Evolutionary conservation across 2,113 vertebrate genomes (phyloP).

Genomic region (Suncus etruscus): DNA sequence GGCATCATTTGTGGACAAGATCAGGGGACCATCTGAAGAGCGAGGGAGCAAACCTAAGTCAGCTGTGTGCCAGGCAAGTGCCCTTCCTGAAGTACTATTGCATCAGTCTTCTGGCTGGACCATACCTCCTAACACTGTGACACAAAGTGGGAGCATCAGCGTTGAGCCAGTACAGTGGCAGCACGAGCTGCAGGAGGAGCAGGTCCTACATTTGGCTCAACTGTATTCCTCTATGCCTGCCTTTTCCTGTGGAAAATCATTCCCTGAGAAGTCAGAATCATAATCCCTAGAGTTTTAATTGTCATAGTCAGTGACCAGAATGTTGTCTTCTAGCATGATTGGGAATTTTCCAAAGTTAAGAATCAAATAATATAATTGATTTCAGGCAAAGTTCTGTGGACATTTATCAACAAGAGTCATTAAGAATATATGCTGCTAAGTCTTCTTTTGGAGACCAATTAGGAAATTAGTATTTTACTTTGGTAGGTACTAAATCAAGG

Average conservation of each 20-base stretch:
- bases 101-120: background rate
- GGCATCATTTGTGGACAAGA: too few species aligned
- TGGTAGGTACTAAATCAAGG: background rate
- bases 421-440: background rate
- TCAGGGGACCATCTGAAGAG: too few species aligned
- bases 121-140: background rate
- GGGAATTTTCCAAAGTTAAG: constrained; percentile 18
- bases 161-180: background rate
- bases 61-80: too few species aligned
- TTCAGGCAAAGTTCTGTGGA: constrained; percentile 43
- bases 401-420: background rate
- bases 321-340: background rate
- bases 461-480: constrained; percentile 22
- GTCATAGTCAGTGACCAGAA: background rate
- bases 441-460: background rate
- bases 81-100: background rate
- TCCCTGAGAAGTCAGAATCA: background rate
- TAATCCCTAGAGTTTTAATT: background rate
- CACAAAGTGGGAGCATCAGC: background rate
- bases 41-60: too few species aligned
- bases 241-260: background rate
- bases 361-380: background rate
- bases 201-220: background rate
- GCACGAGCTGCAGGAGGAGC: rapidly evolving
- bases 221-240: background rate